phyloP scores from a whole-genome alignment of 1,140 invertebrate genomes.

The Sarcophaga peregrina region DNA sequence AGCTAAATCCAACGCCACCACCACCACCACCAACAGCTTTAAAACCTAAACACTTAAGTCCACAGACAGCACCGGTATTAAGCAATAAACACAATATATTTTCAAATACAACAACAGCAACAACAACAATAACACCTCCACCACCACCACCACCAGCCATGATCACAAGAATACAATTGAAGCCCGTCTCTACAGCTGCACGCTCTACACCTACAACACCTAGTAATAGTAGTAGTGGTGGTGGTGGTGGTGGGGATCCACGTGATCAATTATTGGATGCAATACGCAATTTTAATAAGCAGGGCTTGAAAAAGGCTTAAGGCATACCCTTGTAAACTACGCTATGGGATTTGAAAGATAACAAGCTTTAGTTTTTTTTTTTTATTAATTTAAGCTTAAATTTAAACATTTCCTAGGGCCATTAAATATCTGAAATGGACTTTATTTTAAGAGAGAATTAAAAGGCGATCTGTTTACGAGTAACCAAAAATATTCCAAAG shows the following conservation, averaged over 20 bases:
- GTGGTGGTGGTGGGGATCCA: constrained; percentile 70
- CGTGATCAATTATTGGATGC: constrained; percentile 77
- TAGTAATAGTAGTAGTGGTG: no score
- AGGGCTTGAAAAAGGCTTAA: constrained; percentile 53
- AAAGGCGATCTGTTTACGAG: no score
- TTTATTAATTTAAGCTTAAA: no score
- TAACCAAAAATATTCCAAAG: no score
- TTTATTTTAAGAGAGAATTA: no score
- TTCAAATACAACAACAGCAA: constrained; percentile 3
- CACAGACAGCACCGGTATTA: constrained; percentile 18
- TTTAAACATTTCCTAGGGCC: no score
- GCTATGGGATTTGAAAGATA: no score
- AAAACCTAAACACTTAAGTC: constrained; percentile 43
- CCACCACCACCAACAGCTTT: not conserved
- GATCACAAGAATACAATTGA: constrained; percentile 63
- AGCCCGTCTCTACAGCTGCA: constrained; percentile 49
- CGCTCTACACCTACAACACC: constrained; percentile 52
- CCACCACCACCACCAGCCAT: constrained; percentile 68
- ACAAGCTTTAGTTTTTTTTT: no score
- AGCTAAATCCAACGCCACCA: not conserved
- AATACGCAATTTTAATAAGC: constrained; percentile 74
- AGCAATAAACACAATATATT: not conserved
- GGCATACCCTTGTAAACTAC: no score
- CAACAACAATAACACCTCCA: constrained; percentile 43
- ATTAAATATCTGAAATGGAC: no score